Conservation (phyloP, 2,797 vertebrate genomes). For the Botia almorhae region DNA sequence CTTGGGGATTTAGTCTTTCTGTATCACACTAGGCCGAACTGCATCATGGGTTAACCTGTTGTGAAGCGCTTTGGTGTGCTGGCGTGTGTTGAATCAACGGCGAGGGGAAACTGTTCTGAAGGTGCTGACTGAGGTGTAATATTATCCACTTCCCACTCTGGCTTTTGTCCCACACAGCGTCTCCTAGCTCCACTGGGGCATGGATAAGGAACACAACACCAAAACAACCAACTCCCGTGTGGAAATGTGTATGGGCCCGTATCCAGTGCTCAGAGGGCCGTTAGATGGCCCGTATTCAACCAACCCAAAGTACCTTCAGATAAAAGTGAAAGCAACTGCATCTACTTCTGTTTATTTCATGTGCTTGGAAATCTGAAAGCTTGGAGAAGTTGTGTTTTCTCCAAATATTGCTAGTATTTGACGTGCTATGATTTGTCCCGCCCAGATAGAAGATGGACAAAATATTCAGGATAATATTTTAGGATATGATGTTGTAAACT, state of each 20-base stretch:
- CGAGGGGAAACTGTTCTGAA: slow-evolving; percentile 52
- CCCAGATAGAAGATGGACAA: background rate
- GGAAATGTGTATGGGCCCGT: slow-evolving; percentile 19
- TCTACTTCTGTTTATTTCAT: background rate
- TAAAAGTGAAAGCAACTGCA: slow-evolving; percentile 41
- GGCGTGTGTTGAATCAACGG: slow-evolving; percentile 12
- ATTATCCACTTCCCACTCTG: slow-evolving; percentile 48
- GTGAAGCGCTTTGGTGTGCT: slow-evolving; percentile 7
- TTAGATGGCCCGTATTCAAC: background rate
- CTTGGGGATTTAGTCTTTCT: slow-evolving; percentile 11
- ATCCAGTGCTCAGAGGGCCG: background rate
- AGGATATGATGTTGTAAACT: background rate
- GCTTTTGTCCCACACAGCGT: slow-evolving; percentile 45
- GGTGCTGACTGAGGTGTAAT: slow-evolving; percentile 60
- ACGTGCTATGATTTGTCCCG: background rate
- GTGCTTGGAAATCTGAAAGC: background rate
- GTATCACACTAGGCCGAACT: background rate
- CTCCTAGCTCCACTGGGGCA: slow-evolving; percentile 56
- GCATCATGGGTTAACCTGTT: slow-evolving; percentile 32
- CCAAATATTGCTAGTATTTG: slow-evolving; percentile 9
- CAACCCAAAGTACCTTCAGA: background rate
- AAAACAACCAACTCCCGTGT: slow-evolving; percentile 9
- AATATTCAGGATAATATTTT: background rate
- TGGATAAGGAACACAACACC: slow-evolving; percentile 47
- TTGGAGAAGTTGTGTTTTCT: slow-evolving; percentile 20